Base-by-base conservation (phyloP, 2,797 vertebrate genomes). In the Phaenicophaeus curvirostris region DNA sequence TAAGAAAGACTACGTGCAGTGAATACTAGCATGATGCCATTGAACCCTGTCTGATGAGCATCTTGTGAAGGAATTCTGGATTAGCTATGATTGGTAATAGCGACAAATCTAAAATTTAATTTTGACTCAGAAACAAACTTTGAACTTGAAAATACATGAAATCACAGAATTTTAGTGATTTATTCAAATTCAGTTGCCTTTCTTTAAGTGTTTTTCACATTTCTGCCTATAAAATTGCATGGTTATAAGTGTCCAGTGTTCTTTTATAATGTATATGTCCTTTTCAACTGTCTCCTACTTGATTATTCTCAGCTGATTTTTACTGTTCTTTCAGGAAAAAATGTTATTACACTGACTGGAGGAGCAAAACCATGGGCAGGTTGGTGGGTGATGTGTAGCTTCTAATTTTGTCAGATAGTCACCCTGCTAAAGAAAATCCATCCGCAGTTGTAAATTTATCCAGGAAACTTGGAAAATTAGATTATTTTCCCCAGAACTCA, bases 331-430 rank as follows among this genome's bases (percentile, higher is more conserved):
- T 87, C 96, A 99, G 99, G 98, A 99, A 99, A 98, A 99, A 99
- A 97, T 99, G 98, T 97, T 99, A 99, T 98, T 99, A 99, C 95
- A 99, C 98, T 96, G 99, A 99, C 97, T 98, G 98, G 98, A 99
- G 98, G 98, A 99, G 98, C 97, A 99, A 99, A 98, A 98, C 98
- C 76, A 98, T 99, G 98, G 98, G 99, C 98, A 99, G 99, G 99
- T 99, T 98, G 95, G 98, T 98, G 95, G 97, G 95, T 97, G 96
- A 97, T 97, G 50, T 85, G 81, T 42, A 95, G 93, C 94, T 97
- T 97, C 68, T 96, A 94, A 96, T 96, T 94, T 77, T 87, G 88
- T 71, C 83, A 84, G 37, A 92, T 96, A 96, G 67, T 89, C 88
- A 96, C 84, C 95, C 96, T 81, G 73, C 81, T 82, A 82, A 87